Evolutionary conservation across 2,113 vertebrate genomes (phyloP).

Genomic region (Meles meles): DNA sequence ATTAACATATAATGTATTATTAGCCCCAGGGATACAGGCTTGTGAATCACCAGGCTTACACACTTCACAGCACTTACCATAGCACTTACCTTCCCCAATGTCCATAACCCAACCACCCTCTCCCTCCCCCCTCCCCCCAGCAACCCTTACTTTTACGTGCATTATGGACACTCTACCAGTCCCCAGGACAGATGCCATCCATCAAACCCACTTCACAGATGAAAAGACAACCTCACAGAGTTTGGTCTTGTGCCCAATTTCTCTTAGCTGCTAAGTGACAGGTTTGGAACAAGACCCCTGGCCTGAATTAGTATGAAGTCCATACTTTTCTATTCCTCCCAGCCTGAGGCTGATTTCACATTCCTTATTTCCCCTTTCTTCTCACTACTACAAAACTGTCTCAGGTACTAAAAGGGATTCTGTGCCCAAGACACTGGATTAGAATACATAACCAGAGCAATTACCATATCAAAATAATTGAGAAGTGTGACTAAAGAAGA

Average conservation of each 20-base stretch:
- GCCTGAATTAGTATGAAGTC: neutral
- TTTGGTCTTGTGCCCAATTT: neutral
- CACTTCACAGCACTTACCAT: too few relatives aligned
- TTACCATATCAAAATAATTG: neutral
- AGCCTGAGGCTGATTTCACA: neutral
- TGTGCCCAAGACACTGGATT: neutral
- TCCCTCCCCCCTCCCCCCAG: too few relatives aligned
- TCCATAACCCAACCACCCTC: too few relatives aligned
- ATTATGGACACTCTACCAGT: neutral
- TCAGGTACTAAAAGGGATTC: neutral
- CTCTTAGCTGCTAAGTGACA: neutral
- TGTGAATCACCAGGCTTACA: too few relatives aligned
- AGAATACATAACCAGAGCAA: neutral
- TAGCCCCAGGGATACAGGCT: too few relatives aligned
- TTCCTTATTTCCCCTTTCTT: neutral
- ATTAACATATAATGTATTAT: too few relatives aligned
- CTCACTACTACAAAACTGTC: neutral
- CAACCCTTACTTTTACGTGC: neutral
- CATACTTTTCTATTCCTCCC: neutral
- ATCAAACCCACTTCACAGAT: neutral
- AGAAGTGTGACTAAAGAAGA: neutral
- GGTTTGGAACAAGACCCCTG: neutral
- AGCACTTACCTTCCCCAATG: too few relatives aligned
- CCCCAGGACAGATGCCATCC: neutral
- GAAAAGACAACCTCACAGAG: neutral